These are phyloP conservation scores for Myripristis murdjan DNA, from an alignment of 2,797 vertebrate species.

Conservation along the genomic window DNA sequence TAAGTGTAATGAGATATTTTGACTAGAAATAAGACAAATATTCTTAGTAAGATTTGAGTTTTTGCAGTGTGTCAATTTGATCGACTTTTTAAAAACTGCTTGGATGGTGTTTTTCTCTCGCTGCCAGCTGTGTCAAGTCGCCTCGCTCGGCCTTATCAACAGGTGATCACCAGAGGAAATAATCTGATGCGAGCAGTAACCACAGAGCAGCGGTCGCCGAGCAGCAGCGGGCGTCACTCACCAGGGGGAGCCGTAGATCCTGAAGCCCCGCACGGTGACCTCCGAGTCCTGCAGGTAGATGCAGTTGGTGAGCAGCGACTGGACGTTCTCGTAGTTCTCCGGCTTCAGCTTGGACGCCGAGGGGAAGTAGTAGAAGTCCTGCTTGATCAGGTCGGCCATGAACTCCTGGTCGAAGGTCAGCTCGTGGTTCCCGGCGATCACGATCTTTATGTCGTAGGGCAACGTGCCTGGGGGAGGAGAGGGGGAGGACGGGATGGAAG, in stretches of 20 bases:
- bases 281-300: slow-evolving; percentile 99
- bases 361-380: slow-evolving; percentile 99
- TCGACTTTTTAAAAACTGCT: no score
- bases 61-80: no score
- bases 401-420: slow-evolving; percentile 99
- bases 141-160: no score
- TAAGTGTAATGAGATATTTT: no score
- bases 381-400: slow-evolving; percentile 99
- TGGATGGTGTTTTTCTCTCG: no score
- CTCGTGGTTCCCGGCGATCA: slow-evolving; percentile 99
- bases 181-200: no score
- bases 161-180: no score
- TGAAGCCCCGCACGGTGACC: slow-evolving; percentile 98
- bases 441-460: slow-evolving; percentile 99
- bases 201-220: no score
- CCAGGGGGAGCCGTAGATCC: slow-evolving; percentile 98
- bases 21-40: no score
- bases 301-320: slow-evolving; percentile 98
- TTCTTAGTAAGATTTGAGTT: no score
- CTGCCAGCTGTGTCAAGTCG: no score
- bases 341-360: slow-evolving; percentile 99
- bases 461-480: slow-evolving; percentile 87
- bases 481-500: background rate
- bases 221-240: no score
- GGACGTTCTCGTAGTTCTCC: slow-evolving; percentile 99